These are phyloP conservation scores for Lepisosteus osseus DNA, from an alignment of 2,113 vertebrate species.

Conservation along the genomic window DNA sequence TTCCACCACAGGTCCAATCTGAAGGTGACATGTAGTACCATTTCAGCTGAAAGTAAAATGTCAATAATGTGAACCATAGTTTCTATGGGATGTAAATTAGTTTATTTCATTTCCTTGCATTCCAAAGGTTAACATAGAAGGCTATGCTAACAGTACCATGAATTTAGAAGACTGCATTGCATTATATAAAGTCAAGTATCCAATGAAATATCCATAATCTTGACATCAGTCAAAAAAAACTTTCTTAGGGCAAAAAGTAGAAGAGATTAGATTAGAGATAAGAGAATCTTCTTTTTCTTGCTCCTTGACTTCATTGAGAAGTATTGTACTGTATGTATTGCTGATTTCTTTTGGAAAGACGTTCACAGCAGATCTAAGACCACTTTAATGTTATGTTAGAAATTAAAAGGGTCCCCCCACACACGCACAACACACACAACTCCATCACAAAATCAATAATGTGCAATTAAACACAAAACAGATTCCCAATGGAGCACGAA, in stretches of 20 bases:
- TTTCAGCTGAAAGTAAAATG: slow-evolving; percentile 36
- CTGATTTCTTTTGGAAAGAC: slow-evolving; percentile 6
- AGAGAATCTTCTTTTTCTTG: background rate
- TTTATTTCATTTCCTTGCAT: too few relatives aligned
- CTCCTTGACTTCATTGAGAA: background rate
- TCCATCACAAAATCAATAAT: slow-evolving; percentile 64
- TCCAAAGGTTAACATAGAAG: too few relatives aligned
- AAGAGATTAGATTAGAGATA: slow-evolving; percentile 4
- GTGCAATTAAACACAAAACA: slow-evolving; percentile 67
- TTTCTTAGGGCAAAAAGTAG: background rate
- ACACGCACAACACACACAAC: slow-evolving; percentile 6
- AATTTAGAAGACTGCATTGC: slow-evolving; percentile 9
- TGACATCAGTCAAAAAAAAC: slow-evolving; percentile 12
- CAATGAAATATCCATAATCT: slow-evolving; percentile 6
- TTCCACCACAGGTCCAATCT: slow-evolving; percentile 45
- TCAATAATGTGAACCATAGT: slow-evolving; percentile 20
- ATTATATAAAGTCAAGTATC: background rate
- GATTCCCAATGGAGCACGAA: slow-evolving; percentile 50
- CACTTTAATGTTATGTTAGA: slow-evolving; percentile 62
- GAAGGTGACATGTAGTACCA: slow-evolving; percentile 45
- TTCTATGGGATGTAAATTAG: slow-evolving; percentile 15
- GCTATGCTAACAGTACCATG: background rate
- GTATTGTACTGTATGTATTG: background rate
- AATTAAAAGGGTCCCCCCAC: slow-evolving; percentile 47
- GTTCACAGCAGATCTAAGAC: slow-evolving; percentile 48